Conservation (phyloP, 2,888 invertebrate species). For the Zhuqinia jingwanae region DNA sequence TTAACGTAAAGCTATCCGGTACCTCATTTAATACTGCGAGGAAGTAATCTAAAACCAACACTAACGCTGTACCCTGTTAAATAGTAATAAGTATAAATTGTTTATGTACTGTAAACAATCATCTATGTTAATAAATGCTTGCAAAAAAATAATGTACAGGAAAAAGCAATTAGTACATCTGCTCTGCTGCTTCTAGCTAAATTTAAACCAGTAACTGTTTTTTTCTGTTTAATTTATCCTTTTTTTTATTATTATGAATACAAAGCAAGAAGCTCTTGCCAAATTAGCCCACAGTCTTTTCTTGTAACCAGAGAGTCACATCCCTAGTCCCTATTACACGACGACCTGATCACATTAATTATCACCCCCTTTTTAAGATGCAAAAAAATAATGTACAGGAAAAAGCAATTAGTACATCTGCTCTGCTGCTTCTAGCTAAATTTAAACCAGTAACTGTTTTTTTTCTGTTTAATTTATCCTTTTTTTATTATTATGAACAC, state of each 20-base stretch:
- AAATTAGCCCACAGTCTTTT: conserved; percentile 41
- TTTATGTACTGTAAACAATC: not conserved
- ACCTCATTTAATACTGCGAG: not conserved
- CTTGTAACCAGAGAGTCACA: conserved; percentile 35
- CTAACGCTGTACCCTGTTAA: not conserved
- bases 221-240: not conserved
- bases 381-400: no score
- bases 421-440: not conserved
- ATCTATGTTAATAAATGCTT: not conserved
- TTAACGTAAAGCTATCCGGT: not conserved
- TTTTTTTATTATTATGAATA: conserved; percentile 29
- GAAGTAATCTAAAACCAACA: not conserved
- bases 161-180: not conserved
- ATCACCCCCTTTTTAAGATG: conserved; percentile 11
- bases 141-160: no score
- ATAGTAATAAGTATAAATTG: not conserved
- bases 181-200: not conserved
- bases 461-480: not conserved
- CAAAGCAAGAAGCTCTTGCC: conserved; percentile 12
- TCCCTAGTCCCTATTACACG: no score
- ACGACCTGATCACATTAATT: not conserved
- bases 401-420: not conserved
- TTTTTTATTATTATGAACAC: conserved; percentile 23
- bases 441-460: conserved; percentile 1
- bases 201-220: not conserved